Percentiles rank a stretch among this genome's conserved stretches.
These are phyloP conservation scores for Crioceris asparagi DNA, from an alignment of 2,888 invertebrate species.

Conservation along the genomic window DNA sequence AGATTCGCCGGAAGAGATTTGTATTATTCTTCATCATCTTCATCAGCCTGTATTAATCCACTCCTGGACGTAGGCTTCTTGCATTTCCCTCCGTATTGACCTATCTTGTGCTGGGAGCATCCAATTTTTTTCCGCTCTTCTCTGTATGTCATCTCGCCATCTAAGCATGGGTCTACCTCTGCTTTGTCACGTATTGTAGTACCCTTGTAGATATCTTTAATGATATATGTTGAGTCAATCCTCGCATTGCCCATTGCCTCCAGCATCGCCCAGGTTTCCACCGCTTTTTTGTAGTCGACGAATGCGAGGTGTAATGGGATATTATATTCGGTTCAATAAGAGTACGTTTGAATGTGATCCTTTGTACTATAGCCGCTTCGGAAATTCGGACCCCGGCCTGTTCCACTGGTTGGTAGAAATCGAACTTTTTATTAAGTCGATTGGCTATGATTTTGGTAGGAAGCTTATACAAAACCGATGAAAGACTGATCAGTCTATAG, in stretches of 20 bases:
- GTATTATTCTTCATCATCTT: no score
- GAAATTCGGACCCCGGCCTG: neutral
- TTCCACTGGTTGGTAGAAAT: no score
- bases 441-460: constrained; percentile 5
- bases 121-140: no score
- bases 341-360: constrained; percentile 1
- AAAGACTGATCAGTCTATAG: no score
- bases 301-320: neutral
- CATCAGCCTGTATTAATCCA: no score
- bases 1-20: no score
- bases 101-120: no score
- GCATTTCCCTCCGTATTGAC: no score
- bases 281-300: neutral
- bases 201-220: neutral
- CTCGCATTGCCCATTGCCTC: neutral
- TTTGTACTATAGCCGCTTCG: constrained; percentile 2
- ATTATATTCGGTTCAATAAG: constrained; percentile 1
- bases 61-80: no score
- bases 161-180: constrained; percentile 1
- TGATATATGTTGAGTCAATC: no score
- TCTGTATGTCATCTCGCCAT: no score
- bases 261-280: neutral
- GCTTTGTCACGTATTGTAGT: neutral
- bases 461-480: constrained; percentile 5
- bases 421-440: no score